phyloP scores from a whole-genome alignment of 23 tunicate species.

The Halocynthia roretzi region DNA sequence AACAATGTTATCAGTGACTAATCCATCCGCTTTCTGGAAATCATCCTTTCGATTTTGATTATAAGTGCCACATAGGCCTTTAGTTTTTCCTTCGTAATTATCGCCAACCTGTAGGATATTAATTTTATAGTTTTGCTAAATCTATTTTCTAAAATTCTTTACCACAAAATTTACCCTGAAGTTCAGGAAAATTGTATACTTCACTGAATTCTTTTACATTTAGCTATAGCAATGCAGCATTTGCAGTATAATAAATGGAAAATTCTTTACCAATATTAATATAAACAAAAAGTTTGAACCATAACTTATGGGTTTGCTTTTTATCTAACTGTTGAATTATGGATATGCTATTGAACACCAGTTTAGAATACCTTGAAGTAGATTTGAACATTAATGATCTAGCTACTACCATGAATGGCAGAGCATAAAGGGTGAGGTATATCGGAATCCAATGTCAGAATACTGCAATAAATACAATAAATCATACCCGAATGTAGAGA shows the following conservation, averaged over 20 bases:
- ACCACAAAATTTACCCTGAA: not conserved
- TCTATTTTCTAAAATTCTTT: too few relatives aligned
- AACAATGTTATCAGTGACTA: constrained; percentile 37
- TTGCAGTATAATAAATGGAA: not conserved
- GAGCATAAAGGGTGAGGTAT: too few relatives aligned
- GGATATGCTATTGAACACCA: too few relatives aligned
- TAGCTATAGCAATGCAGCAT: too few relatives aligned
- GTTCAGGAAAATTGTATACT: not conserved
- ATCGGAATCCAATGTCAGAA: too few relatives aligned
- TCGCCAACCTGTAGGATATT: constrained; percentile 74
- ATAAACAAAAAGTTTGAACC: too few relatives aligned
- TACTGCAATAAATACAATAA: not conserved
- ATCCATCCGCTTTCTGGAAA: constrained; percentile 55
- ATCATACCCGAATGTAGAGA: constrained; percentile 64
- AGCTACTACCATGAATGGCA: too few relatives aligned
- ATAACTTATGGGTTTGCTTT: too few relatives aligned
- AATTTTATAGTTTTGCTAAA: not conserved
- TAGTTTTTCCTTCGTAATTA: constrained; percentile 59
- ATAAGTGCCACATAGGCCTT: constrained; percentile 94
- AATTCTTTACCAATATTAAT: too few relatives aligned
- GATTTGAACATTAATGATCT: too few relatives aligned
- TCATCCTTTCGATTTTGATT: constrained; percentile 78
- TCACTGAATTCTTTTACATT: not conserved
- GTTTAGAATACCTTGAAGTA: too few relatives aligned
- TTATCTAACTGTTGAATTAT: too few relatives aligned